Percentiles rank a stretch among this genome's conserved stretches.
phyloP scores from a whole-genome alignment of 2,888 invertebrate species.

The Pterostichus niger region DNA sequence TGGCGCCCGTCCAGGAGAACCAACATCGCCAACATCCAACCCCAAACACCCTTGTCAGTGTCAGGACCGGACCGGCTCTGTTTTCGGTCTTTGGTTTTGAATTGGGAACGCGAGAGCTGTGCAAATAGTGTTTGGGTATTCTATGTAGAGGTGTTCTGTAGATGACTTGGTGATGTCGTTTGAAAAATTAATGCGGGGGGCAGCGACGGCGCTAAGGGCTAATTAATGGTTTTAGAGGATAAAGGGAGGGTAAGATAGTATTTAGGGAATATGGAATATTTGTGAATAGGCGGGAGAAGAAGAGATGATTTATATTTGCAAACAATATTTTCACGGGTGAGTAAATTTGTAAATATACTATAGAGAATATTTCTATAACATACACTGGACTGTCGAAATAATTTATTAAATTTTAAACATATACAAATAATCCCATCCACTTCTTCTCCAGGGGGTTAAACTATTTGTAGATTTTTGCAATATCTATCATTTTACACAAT shows the following conservation, averaged over 20 bases:
- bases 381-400: too few relatives aligned
- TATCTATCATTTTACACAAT: too few relatives aligned
- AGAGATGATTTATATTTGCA: not conserved
- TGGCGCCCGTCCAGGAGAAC: conserved; percentile 31
- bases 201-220: conserved; percentile 3
- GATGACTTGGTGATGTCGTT: conserved; percentile 22
- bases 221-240: conserved; percentile 29
- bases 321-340: too few relatives aligned
- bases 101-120: conserved; percentile 1
- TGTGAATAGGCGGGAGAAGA: not conserved
- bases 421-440: too few relatives aligned
- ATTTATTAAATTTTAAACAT: too few relatives aligned
- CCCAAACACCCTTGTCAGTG: conserved; percentile 52
- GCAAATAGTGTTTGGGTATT: conserved; percentile 1
- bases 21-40: conserved; percentile 1
- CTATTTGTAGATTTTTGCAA: too few relatives aligned
- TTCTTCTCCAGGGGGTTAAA: too few relatives aligned
- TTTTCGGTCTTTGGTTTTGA: conserved; percentile 40
- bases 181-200: conserved; percentile 30
- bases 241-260: conserved; percentile 17
- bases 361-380: too few relatives aligned
- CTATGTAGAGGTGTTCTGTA: conserved; percentile 31
- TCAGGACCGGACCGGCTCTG: conserved; percentile 11
- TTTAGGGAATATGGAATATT: not conserved
- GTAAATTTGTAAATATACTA: too few relatives aligned